Conservation (phyloP, 92 coral and sea anemone species). For the Porites divaricata region DNA sequence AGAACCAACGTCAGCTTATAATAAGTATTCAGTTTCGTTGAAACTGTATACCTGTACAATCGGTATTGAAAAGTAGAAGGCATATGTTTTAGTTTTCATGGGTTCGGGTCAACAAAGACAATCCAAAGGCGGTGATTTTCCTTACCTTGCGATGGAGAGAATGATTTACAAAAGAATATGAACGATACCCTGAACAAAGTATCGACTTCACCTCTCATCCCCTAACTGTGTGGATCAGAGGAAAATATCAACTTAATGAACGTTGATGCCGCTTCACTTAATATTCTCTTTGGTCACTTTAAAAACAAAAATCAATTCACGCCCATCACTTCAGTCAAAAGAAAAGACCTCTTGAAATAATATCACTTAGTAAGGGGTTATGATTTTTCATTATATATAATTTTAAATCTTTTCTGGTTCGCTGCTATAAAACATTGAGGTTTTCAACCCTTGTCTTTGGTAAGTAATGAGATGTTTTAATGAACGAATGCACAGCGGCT, state of each 20-base stretch:
- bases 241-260: neutral
- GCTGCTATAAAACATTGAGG: neutral
- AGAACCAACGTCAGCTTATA: no score
- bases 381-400: neutral
- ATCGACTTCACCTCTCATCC: neutral
- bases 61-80: no score
- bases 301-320: neutral
- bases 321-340: neutral
- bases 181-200: no score
- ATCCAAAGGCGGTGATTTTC: no score
- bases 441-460: neutral
- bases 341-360: neutral
- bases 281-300: neutral
- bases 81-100: no score
- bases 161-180: no score
- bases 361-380: neutral
- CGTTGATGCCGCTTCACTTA: neutral
- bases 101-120: no score
- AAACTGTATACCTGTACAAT: no score
- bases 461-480: neutral
- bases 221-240: neutral
- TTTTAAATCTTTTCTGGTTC: neutral
- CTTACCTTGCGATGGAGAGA: no score
- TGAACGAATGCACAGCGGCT: neutral
- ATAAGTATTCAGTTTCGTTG: no score